Evolutionary conservation across 23 tunicate species (phyloP), one percentile per base, ranked within the genome.

Genomic region (Aplidium turbinatum): DNA sequence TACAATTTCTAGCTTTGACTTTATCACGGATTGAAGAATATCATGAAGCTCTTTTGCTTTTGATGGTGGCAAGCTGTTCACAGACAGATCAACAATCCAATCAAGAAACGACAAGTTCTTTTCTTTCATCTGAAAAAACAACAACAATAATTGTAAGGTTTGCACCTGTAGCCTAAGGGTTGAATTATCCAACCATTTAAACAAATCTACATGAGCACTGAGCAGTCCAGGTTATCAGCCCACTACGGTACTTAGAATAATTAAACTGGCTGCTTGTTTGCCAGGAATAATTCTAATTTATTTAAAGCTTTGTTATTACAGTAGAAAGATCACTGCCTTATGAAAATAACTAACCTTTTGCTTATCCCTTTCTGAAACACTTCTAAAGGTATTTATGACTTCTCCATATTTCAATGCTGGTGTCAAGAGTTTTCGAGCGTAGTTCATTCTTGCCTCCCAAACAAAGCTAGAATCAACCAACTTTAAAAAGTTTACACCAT

Each of bases 81-180:
- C 31, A 2, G 78, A 47, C 6, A 18, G 36, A 47, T 70, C 76
- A 18, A 62, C 53, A 7, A 76, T n/a, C 82, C 82, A 76, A 29
- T 76, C 82, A 2, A 76, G 42, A 58, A 76, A 76, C 25, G 82
- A 61, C 26, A 6, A 20, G n/a, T 76, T 58, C 31, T 61, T 42
- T 25, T 40, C 20, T 18, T 20, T 1, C 23, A 76, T 60, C 82
- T 76, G 11, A 31, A 61, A 61, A 61, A 61, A 4, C 30, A 6
- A 55, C 13, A 18, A 55, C 62, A 11, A 20, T 6, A 6, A 22
- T 22, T 55, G 9, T 13, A 9, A 42, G 13, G 13, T 42, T 42
- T 42, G 13, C 13, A 13, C 48, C 48, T 42, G 9, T 42, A 13
- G 48, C 48, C 48, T 42, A 42, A n/a, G n/a, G n/a, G n/a, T n/a